Evolutionary conservation across 2,888 invertebrate species (phyloP), one percentile per base, ranked within the genome.

Genomic region (Diloba caeruleocephala): DNA sequence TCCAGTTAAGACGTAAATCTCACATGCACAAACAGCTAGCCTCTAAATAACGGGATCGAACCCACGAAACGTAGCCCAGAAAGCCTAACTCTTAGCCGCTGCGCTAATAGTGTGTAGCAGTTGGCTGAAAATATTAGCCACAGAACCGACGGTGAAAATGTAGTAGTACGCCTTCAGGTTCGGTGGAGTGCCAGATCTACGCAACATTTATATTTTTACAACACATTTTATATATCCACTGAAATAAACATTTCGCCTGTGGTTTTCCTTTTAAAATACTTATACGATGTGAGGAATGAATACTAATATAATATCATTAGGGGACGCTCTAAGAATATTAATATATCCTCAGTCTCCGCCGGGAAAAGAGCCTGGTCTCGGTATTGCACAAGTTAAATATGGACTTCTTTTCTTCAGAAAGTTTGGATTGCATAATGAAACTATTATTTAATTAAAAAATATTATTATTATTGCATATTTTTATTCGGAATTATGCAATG

Each of bases 261-360:
- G 61, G 55, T 46, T 61, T 71, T 50, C 54, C 53, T 66, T 55
- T 60, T 55, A 48, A 58, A 53, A 53, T 53, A 64, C 65, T 69
- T 53, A 57, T 53, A 50, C 53, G 52, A 29, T 37, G 61, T 61
- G 55, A 49, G 67, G 61, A 49, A 55, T 60, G 66, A 66, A 66
- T 66, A 60, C 67, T 70, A 66, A 66, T 70, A 54, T 42, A 49
- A 65, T 59, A 70, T 60, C 71, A 70, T 66, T 70, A 70, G 42
- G 25, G 50, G 3, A 55, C 61, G 67, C 41, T 33, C 23, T 7
- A 3, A 12, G 71, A 67, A 66, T 70, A 52, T 42, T 43, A 14
- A 50, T 44, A 28, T 34, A 19, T 34, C 48, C 15, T 28, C 29
- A n/a, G 10, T 14, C 15, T 26, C 29, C 25, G 15, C 14, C 7